Base-by-base conservation (phyloP, 2,113 vertebrate species). In the Podarcis muralis region DNA sequence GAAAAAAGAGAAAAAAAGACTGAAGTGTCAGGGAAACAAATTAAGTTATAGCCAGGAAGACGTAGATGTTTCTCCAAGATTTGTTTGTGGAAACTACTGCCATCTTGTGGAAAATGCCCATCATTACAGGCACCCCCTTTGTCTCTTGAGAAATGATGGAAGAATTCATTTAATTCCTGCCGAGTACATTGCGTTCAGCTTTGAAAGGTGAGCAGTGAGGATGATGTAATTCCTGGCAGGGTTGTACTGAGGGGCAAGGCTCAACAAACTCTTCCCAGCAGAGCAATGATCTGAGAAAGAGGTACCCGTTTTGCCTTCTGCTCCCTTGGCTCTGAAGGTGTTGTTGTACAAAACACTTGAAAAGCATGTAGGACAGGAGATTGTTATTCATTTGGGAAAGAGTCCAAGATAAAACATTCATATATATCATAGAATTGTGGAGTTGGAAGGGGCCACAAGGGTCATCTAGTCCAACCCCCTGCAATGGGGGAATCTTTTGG, bases 131-230 rank as follows among this genome's bases (percentile, higher is more conserved):
- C 22, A 85, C 86, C 84, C 88, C 15, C 85, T 88, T 89, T 37
- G 88, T 89, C 81, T 85, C 48, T 23, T 86, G 84, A 81, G 87
- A 89, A 84, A 88, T 13, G 69, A 65, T 92, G 92, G 91, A 92
- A 91, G 92, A 90, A 92, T 91, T 90, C 91, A 92, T 89, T 92
- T 85, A 87, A 71, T 90, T 92, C 75, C 90, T 93, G 59, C 88
- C 87, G 66, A 48, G 22, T 5, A 87, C 83, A 74, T 91, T 84
- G 40, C 40, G 48, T 90, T 90, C 82, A 66, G 92, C 71, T 59
- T 81, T 25, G 43, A 78, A 77, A 57, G 62, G 35, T 66, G 85
- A 71, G 35, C 35, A 37, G 3, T 35, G 78, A 27, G 4, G 37
- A 62, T 86, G 57, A 75, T 27, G 57, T 88, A 65, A 87, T 81